Conservation (phyloP, 1,140 invertebrate species). For the Berghia stephanieae region DNA sequence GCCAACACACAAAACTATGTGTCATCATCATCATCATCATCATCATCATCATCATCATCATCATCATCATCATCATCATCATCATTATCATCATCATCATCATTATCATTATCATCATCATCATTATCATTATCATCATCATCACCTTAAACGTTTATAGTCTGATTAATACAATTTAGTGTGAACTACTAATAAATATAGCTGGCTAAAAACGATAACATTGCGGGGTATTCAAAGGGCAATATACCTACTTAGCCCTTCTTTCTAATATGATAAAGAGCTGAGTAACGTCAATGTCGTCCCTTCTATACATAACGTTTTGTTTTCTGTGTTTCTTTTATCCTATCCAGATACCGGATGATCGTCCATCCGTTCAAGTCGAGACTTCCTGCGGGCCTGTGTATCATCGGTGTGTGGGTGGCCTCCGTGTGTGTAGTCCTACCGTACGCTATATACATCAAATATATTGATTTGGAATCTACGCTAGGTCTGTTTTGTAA, state of each 20-base stretch:
- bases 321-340: slow-evolving; percentile 10
- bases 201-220: too few relatives aligned
- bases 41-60: background rate
- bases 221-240: too few relatives aligned
- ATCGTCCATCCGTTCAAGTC: slow-evolving; percentile 74
- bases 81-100: background rate
- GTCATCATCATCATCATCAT: background rate
- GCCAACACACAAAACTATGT: too few relatives aligned
- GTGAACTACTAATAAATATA: too few relatives aligned
- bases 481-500: too few relatives aligned
- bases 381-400: slow-evolving; percentile 74
- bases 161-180: too few relatives aligned
- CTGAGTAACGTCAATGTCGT: too few relatives aligned
- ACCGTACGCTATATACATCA: slow-evolving; percentile 79
- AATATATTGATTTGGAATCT: slow-evolving; percentile 76
- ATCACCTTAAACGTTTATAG: too few relatives aligned
- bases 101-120: too few relatives aligned
- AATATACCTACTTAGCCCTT: too few relatives aligned
- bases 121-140: too few relatives aligned
- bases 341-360: slow-evolving; percentile 68
- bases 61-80: background rate
- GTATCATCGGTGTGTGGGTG: slow-evolving; percentile 76
- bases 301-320: background rate
- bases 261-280: background rate
- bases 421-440: slow-evolving; percentile 76